phyloP scores from a whole-genome alignment of 2,888 invertebrate genomes.

The Euproctis similis region DNA sequence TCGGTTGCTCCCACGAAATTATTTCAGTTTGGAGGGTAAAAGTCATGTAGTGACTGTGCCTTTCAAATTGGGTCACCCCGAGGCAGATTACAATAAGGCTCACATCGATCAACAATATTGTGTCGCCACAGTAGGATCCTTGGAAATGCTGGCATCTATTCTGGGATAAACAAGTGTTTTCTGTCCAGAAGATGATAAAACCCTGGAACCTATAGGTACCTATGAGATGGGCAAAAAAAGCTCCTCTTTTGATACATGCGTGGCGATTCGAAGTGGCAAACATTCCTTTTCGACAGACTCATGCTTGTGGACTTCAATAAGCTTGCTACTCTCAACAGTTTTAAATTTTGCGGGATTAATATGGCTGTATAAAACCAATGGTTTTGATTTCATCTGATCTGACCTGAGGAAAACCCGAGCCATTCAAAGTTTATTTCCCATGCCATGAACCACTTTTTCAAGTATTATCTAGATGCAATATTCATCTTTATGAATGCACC shows the following conservation, averaged over 20 bases:
- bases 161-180: slow-evolving; percentile 2
- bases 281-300: slow-evolving; percentile 12
- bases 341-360: slow-evolving; percentile 6
- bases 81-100: slow-evolving; percentile 15
- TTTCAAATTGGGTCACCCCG: slow-evolving; percentile 16
- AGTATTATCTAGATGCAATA: slow-evolving; percentile 18
- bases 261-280: slow-evolving; percentile 13
- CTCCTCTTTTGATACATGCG: slow-evolving; percentile 1
- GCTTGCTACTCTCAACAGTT: slow-evolving; percentile 3
- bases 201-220: not conserved
- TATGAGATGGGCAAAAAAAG: not conserved
- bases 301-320: slow-evolving; percentile 6
- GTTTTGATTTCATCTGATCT: slow-evolving; percentile 9
- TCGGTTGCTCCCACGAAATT: not conserved
- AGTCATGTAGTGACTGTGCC: slow-evolving; percentile 20
- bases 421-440: slow-evolving; percentile 11
- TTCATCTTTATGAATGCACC: slow-evolving; percentile 36
- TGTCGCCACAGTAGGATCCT: slow-evolving; percentile 15
- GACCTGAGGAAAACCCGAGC: slow-evolving; percentile 12
- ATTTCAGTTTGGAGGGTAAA: slow-evolving; percentile 8
- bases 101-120: slow-evolving; percentile 26
- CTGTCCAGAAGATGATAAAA: slow-evolving; percentile 2
- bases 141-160: slow-evolving; percentile 7
- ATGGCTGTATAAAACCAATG: slow-evolving; percentile 16
- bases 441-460: slow-evolving; percentile 12